Evolutionary conservation across 2,113 vertebrate species (phyloP), one percentile per base, ranked within the genome.

Genomic region (Oryzias curvinotus): DNA sequence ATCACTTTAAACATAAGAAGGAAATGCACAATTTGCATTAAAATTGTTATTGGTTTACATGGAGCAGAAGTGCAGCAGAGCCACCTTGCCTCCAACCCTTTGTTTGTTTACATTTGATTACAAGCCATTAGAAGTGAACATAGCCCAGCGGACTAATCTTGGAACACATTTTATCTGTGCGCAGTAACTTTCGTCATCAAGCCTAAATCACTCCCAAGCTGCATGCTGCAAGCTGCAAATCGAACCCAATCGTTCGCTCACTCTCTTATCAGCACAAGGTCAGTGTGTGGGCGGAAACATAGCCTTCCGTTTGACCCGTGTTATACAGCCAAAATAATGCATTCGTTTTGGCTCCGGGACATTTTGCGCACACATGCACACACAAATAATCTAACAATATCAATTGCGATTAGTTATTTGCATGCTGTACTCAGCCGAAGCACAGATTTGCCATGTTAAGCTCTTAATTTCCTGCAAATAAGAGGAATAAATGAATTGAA

Each of bases 201-300:
- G 65, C 42, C 71, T 67, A 53, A 79, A 75, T 65, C 73, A 56
- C 63, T 69, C 64, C 57, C 23, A 55, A 63, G 75, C 62, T 59
- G 53, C 60, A 41, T 30, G 44, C 62, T 23, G 53, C 17, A 5
- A 51, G 72, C 73, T 55, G 53, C 57, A 71, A 83, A 84, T 81
- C 71, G 56, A 84, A 83, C 51, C 44, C 75, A 79, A 77, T 81
- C 75, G 81, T 79, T 82, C 53, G 54, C 66, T 50, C 53, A 25
- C 63, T 23, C 50, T 76, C 62, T 68, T 78, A 78, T 74, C 78
- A 77, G 67, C 45, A 2, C 28, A 36, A 46, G 70, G 77, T 86
- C 77, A 77, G 67, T 17, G 23, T 42, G 44, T 25, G 42, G 47
- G 48, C 57, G 67, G 46, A 52, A 71, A 57, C 41, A 30, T 5